Evolutionary conservation across 1,140 invertebrate species (phyloP).

Genomic region (Oscheius sp.): DNA sequence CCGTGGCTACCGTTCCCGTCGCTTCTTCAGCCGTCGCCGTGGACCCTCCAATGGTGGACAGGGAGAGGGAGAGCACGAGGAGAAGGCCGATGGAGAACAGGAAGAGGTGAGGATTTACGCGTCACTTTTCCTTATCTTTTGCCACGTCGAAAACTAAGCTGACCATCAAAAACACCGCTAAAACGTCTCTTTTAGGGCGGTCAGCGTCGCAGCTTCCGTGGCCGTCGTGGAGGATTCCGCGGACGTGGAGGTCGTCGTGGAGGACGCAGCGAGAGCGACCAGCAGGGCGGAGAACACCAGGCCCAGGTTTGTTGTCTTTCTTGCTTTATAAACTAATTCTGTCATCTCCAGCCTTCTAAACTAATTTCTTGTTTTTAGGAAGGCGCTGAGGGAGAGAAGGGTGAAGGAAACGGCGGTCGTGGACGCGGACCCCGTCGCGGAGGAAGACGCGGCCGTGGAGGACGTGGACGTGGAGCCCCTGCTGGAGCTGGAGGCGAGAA

Average conservation of each 20-base stretch:
- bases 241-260: slow-evolving; percentile 55
- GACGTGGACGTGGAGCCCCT: slow-evolving; percentile 30
- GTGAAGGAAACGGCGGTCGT: slow-evolving; percentile 22
- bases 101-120: neutral
- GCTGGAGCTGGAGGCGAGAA: slow-evolving; percentile 3
- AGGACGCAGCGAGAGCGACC: slow-evolving; percentile 11
- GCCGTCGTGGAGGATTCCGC: slow-evolving; percentile 51
- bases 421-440: slow-evolving; percentile 27
- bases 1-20: slow-evolving; percentile 30
- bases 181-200: slow-evolving; percentile 32
- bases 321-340: neutral
- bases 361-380: neutral
- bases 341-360: neutral
- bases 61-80: slow-evolving; percentile 38
- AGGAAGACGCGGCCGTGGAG: slow-evolving; percentile 22
- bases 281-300: neutral
- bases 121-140: neutral
- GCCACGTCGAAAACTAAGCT: no score
- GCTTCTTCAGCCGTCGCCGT: slow-evolving; percentile 52
- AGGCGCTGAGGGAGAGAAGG: neutral
- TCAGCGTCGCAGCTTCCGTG: slow-evolving; percentile 32
- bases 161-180: no score
- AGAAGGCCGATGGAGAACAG: slow-evolving; percentile 25
- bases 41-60: slow-evolving; percentile 45
- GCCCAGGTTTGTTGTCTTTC: neutral